Conservation (phyloP, 2,888 invertebrate genomes). For the Rotaria sp. region DNA sequence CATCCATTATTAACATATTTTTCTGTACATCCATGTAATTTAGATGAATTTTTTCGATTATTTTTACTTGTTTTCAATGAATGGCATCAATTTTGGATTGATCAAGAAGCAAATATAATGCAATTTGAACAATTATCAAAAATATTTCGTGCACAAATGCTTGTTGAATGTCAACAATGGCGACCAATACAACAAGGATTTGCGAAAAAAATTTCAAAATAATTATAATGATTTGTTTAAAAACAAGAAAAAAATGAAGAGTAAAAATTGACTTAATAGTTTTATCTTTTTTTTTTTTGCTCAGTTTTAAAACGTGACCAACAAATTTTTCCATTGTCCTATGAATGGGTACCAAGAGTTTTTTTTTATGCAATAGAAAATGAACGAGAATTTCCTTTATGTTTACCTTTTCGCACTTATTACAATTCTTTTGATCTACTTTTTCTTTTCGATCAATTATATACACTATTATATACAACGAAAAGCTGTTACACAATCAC, state of each 20-base stretch:
- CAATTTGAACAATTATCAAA: slow-evolving; percentile 15
- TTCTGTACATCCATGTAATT: slow-evolving; percentile 1
- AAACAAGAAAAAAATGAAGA: background rate
- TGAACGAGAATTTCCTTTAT: too few species aligned
- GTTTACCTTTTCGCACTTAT: too few species aligned
- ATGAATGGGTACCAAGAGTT: background rate
- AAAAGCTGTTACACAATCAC: too few species aligned
- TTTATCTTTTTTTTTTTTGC: background rate
- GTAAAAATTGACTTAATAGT: background rate
- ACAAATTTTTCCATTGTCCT: too few species aligned
- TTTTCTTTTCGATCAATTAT: too few species aligned
- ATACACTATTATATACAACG: too few species aligned
- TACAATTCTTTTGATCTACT: too few species aligned
- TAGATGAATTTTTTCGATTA: slow-evolving; percentile 5
- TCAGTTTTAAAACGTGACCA: too few species aligned
- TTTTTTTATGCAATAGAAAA: background rate
- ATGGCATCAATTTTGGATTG: slow-evolving; percentile 21
- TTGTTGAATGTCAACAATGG: background rate
- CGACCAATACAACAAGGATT: background rate
- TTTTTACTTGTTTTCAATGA: background rate
- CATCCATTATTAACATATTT: slow-evolving; percentile 22
- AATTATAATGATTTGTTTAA: background rate
- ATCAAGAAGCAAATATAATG: background rate
- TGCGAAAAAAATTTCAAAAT: background rate
- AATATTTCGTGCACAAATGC: background rate